Evolutionary conservation across 2,113 vertebrate species (phyloP).

Genomic region (Tachycineta bicolor): DNA sequence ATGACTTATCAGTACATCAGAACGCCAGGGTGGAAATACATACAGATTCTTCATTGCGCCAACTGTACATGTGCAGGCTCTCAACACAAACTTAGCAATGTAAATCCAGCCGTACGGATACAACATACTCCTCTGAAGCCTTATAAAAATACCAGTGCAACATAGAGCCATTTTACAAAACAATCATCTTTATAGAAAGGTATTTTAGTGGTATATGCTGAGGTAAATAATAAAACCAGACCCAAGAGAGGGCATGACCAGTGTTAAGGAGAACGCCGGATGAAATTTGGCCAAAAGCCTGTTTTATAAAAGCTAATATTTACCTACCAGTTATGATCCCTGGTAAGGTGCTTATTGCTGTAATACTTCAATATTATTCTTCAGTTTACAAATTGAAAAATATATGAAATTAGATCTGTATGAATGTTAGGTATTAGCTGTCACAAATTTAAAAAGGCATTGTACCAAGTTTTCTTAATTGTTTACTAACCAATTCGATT

Average conservation of each 20-base stretch:
- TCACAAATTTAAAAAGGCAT: conserved; percentile 71
- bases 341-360: conserved; percentile 72
- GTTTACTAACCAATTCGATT: conserved; percentile 69
- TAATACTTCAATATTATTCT: conserved; percentile 64
- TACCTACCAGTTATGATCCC: conserved; percentile 43
- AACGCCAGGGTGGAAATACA: neutral
- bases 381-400: conserved; percentile 67
- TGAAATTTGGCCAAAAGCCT: conserved; percentile 45
- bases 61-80: neutral
- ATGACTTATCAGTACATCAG: neutral
- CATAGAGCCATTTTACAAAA: conserved; percentile 67
- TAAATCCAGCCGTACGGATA: neutral
- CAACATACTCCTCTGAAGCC: conserved; percentile 36
- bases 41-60: neutral
- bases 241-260: conserved; percentile 31
- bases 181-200: conserved; percentile 59
- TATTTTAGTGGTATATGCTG: conserved; percentile 51
- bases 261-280: conserved; percentile 36
- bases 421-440: conserved; percentile 66
- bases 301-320: conserved; percentile 64
- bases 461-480: conserved; percentile 64
- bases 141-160: conserved; percentile 63
- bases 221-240: conserved; percentile 67
- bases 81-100: neutral
- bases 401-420: conserved; percentile 61